Percentiles rank a stretch among this genome's conserved stretches.
Conservation (phyloP, 2,113 vertebrate species). For the Ivindomyrus marchei region DNA sequence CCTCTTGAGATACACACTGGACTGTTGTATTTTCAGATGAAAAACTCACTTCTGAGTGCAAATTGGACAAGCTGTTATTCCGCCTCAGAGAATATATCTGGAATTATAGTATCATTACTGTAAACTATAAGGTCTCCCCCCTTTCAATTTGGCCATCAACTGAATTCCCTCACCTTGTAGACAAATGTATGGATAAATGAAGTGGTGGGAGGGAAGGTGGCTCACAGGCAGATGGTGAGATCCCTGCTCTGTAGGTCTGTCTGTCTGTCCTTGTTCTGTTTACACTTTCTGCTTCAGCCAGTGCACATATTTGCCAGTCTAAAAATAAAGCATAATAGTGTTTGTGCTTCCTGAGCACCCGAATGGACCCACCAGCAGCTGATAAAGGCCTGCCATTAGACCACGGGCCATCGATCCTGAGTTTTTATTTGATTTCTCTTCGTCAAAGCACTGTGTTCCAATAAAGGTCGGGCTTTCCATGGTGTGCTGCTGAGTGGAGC, state of each 20-base stretch:
- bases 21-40: neutral
- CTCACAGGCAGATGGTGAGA: neutral
- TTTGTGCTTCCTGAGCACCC: neutral
- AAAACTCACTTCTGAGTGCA: neutral
- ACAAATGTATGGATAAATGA: constrained; percentile 6
- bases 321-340: neutral
- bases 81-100: neutral
- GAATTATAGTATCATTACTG: neutral
- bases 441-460: neutral
- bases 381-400: neutral
- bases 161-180: neutral
- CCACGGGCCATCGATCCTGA: neutral
- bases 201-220: neutral
- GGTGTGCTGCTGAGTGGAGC: neutral
- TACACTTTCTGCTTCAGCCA: constrained; percentile 14
- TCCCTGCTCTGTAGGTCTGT: neutral
- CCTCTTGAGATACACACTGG: neutral
- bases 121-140: too few relatives aligned
- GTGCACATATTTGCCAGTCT: neutral
- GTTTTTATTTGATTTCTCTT: neutral
- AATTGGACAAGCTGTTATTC: neutral
- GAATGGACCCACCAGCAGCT: neutral
- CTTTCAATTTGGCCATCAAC: neutral
- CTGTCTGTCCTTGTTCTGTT: constrained; percentile 25
- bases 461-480: neutral